These are phyloP conservation scores for Odontophorus gujanensis DNA, from an alignment of 2,113 vertebrate species.

Conservation along the genomic window DNA sequence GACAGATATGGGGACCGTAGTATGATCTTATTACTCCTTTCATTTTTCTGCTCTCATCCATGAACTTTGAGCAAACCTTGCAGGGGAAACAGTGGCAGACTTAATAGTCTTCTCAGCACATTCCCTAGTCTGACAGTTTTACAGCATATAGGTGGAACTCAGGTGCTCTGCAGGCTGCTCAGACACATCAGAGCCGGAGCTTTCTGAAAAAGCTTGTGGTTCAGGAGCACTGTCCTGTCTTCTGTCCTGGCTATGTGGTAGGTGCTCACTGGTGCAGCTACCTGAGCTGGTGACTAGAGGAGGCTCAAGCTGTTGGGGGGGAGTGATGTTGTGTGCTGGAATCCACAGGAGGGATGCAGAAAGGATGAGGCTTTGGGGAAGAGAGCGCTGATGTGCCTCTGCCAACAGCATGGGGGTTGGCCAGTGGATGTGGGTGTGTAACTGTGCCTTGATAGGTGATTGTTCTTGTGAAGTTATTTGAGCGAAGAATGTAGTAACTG, in stretches of 20 bases:
- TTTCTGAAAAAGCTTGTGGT: neutral
- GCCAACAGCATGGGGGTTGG: neutral
- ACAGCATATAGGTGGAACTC: neutral
- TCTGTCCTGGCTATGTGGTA: neutral
- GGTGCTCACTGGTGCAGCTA: slow-evolving; percentile 42
- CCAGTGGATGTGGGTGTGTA: neutral
- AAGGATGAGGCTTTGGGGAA: neutral
- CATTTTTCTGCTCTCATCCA: neutral
- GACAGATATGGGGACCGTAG: fast-evolving
- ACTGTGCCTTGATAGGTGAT: neutral
- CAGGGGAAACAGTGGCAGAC: slow-evolving; percentile 4
- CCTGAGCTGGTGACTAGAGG: slow-evolving; percentile 18
- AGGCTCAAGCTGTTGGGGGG: slow-evolving; percentile 4
- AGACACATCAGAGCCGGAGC: neutral
- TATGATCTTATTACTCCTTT: neutral
- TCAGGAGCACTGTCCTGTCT: slow-evolving; percentile 16
- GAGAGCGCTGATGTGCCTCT: neutral
- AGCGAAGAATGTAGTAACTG: neutral
- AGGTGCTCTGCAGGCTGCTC: slow-evolving; percentile 16
- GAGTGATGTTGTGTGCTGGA: fast-evolving
- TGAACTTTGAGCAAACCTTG: neutral
- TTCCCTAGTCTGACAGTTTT: slow-evolving; percentile 25
- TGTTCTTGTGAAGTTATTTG: neutral
- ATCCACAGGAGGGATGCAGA: neutral
- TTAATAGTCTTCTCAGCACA: slow-evolving; percentile 26